Evolutionary conservation across 2,113 vertebrate genomes (phyloP).

Genomic region (Cichladusa arquata): DNA sequence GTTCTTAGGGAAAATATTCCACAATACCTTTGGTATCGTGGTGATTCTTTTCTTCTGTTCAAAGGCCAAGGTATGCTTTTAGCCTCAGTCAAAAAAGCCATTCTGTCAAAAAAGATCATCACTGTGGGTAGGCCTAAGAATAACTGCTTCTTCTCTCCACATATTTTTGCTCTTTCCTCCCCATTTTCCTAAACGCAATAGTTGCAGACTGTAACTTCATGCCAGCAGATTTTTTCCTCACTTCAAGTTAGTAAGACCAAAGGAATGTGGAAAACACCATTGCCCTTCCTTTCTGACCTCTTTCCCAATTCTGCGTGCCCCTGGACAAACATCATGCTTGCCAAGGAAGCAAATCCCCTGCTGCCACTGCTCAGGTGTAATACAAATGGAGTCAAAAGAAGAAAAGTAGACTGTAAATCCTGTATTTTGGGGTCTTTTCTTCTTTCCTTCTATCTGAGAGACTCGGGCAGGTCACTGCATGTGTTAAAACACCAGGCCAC

Average conservation of each 20-base stretch:
- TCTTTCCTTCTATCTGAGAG: neutral
- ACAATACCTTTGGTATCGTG: neutral
- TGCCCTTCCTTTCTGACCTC: neutral
- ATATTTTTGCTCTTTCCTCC: neutral
- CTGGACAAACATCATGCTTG: neutral
- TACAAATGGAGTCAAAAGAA: neutral
- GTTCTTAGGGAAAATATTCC: neutral
- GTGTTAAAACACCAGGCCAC: neutral
- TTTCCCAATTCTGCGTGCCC: neutral
- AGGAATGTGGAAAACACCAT: rapidly evolving
- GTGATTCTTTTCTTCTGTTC: neutral
- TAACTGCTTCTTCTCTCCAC: neutral
- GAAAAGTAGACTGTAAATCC: neutral
- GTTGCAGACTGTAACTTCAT: neutral
- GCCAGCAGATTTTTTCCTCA: neutral
- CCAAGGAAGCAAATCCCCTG: neutral
- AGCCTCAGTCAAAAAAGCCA: neutral
- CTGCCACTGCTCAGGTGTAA: neutral
- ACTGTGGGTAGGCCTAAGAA: neutral
- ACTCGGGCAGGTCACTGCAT: neutral
- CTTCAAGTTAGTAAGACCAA: neutral
- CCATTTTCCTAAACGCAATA: neutral
- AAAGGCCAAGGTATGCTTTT: neutral
- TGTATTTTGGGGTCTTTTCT: neutral
- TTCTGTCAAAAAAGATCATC: neutral